A percentile compares a stretch with the other conserved stretches of the same genome.
These are phyloP conservation scores for Microchirus variegatus DNA, from an alignment of 2,797 vertebrate genomes.

Conservation along the genomic window DNA sequence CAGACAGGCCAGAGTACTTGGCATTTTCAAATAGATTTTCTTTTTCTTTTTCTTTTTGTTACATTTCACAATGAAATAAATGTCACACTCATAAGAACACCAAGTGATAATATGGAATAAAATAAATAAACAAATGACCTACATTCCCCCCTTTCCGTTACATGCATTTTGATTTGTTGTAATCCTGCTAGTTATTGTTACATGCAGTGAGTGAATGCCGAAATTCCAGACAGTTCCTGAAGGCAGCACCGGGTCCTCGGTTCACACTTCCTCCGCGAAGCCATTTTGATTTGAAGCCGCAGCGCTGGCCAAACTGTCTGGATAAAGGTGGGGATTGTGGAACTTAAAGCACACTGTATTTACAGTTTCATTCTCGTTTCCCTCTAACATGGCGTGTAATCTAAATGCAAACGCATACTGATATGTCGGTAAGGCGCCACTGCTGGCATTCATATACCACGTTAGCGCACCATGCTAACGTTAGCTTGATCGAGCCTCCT, in stretches of 20 bases:
- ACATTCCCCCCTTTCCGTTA: too few species aligned
- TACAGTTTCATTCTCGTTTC: not conserved
- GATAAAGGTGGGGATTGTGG: constrained; percentile 68
- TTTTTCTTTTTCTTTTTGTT: too few species aligned
- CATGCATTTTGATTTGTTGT: too few species aligned
- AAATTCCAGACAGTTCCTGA: constrained; percentile 14
- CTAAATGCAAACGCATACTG: not conserved
- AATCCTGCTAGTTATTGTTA: too few species aligned
- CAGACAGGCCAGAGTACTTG: too few species aligned
- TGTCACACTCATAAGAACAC: too few species aligned
- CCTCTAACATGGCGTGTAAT: accelerated
- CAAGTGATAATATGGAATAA: too few species aligned
- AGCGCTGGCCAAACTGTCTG: constrained; percentile 53
- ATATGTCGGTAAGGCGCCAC: too few species aligned
- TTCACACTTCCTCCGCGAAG: constrained; percentile 57
- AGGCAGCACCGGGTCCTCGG: constrained; percentile 32
- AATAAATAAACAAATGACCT: too few species aligned
- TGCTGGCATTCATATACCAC: constrained; percentile 11
- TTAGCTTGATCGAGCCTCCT: constrained; percentile 42
- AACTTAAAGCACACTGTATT: constrained; percentile 19
- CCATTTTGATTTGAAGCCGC: constrained; percentile 80
- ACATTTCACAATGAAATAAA: too few species aligned
- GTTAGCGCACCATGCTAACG: constrained; percentile 30
- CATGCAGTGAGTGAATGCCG: too few species aligned
- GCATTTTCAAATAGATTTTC: too few species aligned